Evolutionary conservation across 2,113 vertebrate genomes (phyloP).

Genomic region (Coturnix japonica): DNA sequence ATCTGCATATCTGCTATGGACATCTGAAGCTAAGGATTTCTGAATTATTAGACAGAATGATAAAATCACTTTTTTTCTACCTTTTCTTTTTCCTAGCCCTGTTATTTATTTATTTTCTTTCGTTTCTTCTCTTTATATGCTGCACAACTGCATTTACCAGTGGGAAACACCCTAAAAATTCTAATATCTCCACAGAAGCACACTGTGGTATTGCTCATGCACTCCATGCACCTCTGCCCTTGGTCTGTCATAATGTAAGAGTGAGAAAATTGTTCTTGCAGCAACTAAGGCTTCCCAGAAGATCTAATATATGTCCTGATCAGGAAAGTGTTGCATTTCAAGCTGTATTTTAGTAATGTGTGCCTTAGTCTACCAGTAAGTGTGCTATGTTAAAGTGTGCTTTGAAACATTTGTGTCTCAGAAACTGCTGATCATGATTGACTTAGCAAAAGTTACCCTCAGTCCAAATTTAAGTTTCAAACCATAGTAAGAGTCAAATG

Average conservation of each 20-base stretch:
- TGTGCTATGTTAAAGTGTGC: neutral
- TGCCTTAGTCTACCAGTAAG: accelerated
- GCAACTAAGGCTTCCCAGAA: neutral
- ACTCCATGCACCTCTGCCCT: neutral
- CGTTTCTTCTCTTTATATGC: neutral
- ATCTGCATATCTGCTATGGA: neutral
- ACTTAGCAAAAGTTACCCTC: neutral
- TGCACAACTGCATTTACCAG: neutral
- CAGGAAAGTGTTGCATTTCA: neutral
- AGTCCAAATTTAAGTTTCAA: neutral
- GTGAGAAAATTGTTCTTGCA: neutral
- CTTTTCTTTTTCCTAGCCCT: neutral
- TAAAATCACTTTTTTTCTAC: neutral
- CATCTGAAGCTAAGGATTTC: neutral
- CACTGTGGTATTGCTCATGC: neutral
- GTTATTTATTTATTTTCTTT: neutral
- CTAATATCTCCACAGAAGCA: neutral
- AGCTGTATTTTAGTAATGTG: neutral
- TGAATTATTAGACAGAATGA: neutral
- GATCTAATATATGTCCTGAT: neutral
- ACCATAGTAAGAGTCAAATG: neutral
- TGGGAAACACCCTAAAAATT: neutral
- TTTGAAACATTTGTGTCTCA: neutral
- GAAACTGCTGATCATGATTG: neutral
- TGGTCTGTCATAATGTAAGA: neutral